Base-by-base conservation (phyloP, 2,113 vertebrate genomes). In the Eolophus roseicapilla region DNA sequence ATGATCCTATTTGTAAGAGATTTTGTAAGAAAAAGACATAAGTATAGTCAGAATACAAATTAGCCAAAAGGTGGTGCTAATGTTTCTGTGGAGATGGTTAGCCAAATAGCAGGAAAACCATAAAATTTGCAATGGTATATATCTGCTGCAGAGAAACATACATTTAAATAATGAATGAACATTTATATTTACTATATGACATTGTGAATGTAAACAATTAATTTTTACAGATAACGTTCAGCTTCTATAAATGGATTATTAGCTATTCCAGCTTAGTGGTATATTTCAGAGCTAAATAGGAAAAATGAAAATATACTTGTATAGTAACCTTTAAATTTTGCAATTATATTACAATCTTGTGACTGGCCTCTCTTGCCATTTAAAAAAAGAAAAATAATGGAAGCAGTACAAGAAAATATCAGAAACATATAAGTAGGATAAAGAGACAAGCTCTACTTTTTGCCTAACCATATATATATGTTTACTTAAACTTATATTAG, bases 31-130 rank as follows among this genome's bases (percentile, higher is more conserved):
- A 63, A 77, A 59, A 69, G 5, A 7, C 21, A 39, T 2, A 76
- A 47, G 55, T 24, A 44, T 3, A 52, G 33, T 33, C 68, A 85
- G 88, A 55, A 81, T 80, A 71, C 27, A 62, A 46, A 89, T 92
- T 83, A 88, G 53, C 95, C 97, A 96, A 98, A 93, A 98, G 97
- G 86, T 98, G 96, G 96, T 93, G 95, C 97, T 97, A 79, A 94
- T 0, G 70, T 62, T 94, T 94, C 91, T 96, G 35, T 62, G 88
- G 82, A 85, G 43, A 7, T 33, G 8, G 17, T 85, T 53, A 44
- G 33, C 60, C 67, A 86, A 43, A 52, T 3, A 59, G 80, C 7
- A 12, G 19, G 33, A 75, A 80, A 82, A 92, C 68, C 43, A 62
- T 17, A 27, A 74, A 59, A 90, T 24, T 92, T 93, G 33, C 20